Evolutionary conservation across 2,888 invertebrate genomes (phyloP).

Genomic region (Alentia gelatinosa): DNA sequence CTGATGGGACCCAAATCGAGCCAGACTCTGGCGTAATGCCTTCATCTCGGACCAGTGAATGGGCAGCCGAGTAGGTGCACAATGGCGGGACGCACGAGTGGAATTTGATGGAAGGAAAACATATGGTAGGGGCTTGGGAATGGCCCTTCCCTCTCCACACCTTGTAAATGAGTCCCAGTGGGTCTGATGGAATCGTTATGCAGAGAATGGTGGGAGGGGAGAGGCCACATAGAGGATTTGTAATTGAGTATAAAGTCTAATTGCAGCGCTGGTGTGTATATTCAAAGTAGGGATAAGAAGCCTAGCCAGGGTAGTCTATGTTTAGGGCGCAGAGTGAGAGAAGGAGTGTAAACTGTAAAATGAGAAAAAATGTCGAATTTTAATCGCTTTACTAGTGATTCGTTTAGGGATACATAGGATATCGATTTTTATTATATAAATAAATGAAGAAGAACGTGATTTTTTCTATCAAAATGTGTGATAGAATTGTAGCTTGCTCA

Average conservation of each 20-base stretch:
- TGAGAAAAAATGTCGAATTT: too few relatives aligned
- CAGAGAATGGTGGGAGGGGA: not conserved
- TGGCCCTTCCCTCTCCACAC: not conserved
- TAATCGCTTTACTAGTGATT: too few relatives aligned
- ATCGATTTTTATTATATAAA: too few relatives aligned
- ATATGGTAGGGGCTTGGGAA: not conserved
- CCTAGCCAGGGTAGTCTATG: too few relatives aligned
- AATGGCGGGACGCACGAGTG: not conserved
- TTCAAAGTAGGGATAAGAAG: too few relatives aligned
- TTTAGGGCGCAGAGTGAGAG: too few relatives aligned
- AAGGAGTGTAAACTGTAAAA: too few relatives aligned
- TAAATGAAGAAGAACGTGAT: too few relatives aligned
- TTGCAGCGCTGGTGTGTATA: too few relatives aligned
- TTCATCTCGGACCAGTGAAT: not conserved
- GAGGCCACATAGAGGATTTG: not conserved
- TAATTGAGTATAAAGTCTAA: not conserved
- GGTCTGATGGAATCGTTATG: not conserved
- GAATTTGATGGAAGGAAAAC: conserved; percentile 17
- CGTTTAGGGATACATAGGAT: too few relatives aligned
- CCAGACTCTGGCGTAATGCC: not conserved
- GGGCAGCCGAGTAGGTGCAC: not conserved
- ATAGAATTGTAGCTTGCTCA: too few relatives aligned
- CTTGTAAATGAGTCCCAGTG: not conserved
- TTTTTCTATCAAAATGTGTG: too few relatives aligned
- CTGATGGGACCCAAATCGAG: not conserved